phyloP scores from a whole-genome alignment of 1,140 invertebrate species.

The Branchinecta lindahli region DNA sequence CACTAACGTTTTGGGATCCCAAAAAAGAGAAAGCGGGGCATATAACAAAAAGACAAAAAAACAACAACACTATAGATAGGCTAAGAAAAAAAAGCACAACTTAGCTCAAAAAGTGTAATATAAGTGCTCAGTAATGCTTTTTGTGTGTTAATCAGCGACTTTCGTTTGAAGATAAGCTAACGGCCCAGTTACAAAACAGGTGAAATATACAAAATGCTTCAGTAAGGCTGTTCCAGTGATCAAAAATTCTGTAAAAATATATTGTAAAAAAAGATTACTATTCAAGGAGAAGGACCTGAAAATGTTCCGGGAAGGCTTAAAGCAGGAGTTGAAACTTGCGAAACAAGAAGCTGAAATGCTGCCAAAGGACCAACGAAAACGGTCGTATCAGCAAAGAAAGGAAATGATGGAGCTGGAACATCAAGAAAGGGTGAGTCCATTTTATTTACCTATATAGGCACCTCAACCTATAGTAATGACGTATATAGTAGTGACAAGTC shows the following conservation, averaged over 20 bases:
- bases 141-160: too few relatives aligned
- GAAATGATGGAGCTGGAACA: slow-evolving; percentile 77
- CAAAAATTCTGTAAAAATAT: background rate
- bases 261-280: background rate
- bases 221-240: background rate
- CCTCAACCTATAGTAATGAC: slow-evolving; percentile 13
- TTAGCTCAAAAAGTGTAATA: too few relatives aligned
- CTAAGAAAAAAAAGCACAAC: too few relatives aligned
- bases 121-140: too few relatives aligned
- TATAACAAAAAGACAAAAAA: too few relatives aligned
- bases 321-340: slow-evolving; percentile 77
- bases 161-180: too few relatives aligned
- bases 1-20: too few relatives aligned
- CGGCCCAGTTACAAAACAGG: too few relatives aligned
- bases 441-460: slow-evolving; percentile 17
- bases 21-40: too few relatives aligned
- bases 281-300: slow-evolving; percentile 69
- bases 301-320: slow-evolving; percentile 76
- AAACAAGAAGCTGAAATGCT: slow-evolving; percentile 89
- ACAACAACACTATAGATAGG: too few relatives aligned
- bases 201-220: too few relatives aligned
- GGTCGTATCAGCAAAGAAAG: slow-evolving; percentile 60
- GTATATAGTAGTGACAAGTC: background rate
- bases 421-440: slow-evolving; percentile 48
- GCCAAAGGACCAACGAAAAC: slow-evolving; percentile 82